Evolutionary conservation across 1,140 invertebrate genomes (phyloP), one percentile per base, ranked within the genome.

Genomic region (Heterodera schachtii): DNA sequence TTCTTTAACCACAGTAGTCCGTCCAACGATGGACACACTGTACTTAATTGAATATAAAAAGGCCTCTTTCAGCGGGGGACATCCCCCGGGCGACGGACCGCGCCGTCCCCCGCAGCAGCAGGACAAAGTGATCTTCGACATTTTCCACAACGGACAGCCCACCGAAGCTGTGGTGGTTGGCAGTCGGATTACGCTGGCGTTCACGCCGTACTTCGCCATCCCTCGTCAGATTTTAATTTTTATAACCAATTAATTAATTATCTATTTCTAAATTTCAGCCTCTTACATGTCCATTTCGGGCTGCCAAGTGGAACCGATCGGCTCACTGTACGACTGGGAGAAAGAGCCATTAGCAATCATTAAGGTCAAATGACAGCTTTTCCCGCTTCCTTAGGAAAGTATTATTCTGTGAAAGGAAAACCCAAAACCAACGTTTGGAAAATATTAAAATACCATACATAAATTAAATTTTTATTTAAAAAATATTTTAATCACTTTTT

Each of bases 121-220:
- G 66, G 85, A 90, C 16, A 80, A 82, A 71, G 82, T 89, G 8
- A 82, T 81, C 69, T 90, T 89, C 64, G 88, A 89, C 78, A 87
- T 89, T 41, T 89, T 84, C 84, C 86, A 89, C 77, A 89, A 89
- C 77, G 86, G 89, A 46, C 86, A 87, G 70, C 85, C 88, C n/a
- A 85, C 89, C 21, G 88, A 90, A 78, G 88, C 88, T 21, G 88
- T 89, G 16, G 88, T 89, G 41, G 89, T 90, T 41, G 88, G 89
- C 31, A 87, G 85, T 57, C 75, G 87, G 47, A 89, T 89, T 52
- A 89, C 88, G 7, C 77, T 89, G 3, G 83, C 83, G 66, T 89
- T 89, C 80, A 90, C 86, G 47, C 89, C 88, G 11, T 90, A 88
- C 74, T 90, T 82, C 73, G 85, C 88, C 7, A 89, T 90, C 76